Conservation (phyloP, 2,113 vertebrate genomes). For the Nesoenas mayeri region DNA sequence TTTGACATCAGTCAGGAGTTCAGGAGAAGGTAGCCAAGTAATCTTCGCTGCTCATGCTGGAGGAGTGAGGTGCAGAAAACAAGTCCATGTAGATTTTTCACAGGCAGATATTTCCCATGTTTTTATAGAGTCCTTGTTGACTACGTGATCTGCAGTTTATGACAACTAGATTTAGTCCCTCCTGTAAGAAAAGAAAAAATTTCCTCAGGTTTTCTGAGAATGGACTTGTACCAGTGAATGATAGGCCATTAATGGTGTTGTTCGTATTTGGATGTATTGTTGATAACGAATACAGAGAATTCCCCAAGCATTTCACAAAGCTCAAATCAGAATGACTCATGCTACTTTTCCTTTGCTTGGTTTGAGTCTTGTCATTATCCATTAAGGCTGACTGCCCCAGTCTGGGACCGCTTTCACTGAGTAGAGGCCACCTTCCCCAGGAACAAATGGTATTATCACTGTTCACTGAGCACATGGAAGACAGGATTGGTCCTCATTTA, state of each 20-base stretch:
- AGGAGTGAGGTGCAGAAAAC: background rate
- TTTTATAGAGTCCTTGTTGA: background rate
- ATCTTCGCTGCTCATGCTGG: background rate
- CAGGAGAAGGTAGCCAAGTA: background rate
- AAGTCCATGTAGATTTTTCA: background rate
- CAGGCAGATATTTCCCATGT: rapidly evolving
- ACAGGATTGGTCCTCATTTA: background rate
- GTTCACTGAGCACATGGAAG: background rate
- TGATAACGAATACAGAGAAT: background rate
- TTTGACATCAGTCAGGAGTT: background rate
- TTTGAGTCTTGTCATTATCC: background rate
- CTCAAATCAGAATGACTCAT: background rate
- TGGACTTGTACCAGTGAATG: background rate
- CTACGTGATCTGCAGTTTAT: background rate
- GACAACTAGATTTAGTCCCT: background rate
- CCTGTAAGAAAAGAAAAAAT: background rate
- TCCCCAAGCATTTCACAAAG: background rate
- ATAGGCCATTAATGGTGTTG: background rate
- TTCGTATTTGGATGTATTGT: background rate
- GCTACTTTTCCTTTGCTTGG: background rate
- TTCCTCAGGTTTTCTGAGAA: background rate
- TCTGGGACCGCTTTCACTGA: background rate
- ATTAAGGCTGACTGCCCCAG: background rate
- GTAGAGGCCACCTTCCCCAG: background rate
- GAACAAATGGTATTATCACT: background rate